phyloP scores from a whole-genome alignment of 2,888 invertebrate species.

The Anticlea derivata region DNA sequence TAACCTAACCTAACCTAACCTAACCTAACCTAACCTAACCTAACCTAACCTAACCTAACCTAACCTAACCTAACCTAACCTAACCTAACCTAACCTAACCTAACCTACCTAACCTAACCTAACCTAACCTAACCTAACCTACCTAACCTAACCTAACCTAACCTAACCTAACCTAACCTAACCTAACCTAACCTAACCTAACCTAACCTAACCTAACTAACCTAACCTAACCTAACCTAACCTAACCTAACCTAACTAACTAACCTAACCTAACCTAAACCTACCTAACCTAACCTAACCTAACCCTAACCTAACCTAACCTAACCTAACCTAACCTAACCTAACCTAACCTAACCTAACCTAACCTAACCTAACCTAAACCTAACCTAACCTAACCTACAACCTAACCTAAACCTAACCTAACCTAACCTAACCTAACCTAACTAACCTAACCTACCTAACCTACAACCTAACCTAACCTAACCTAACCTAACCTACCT shows the following conservation, averaged over 20 bases:
- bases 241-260: slow-evolving; percentile 14
- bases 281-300: too few species aligned
- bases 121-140: too few species aligned
- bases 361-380: too few species aligned
- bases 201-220: slow-evolving; percentile 27
- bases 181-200: slow-evolving; percentile 25
- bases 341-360: slow-evolving; percentile 5
- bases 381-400: slow-evolving; percentile 5
- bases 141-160: slow-evolving; percentile 30
- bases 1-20: slow-evolving; percentile 19
- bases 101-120: too few species aligned
- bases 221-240: slow-evolving; percentile 26
- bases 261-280: too few species aligned
- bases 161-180: slow-evolving; percentile 30
- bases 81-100: slow-evolving; percentile 28
- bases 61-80: slow-evolving; percentile 9
- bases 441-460: too few species aligned
- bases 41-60: not conserved
- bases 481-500: too few species aligned
- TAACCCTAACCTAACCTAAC: too few species aligned
- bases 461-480: too few species aligned
- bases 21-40: slow-evolving; percentile 6
- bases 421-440: slow-evolving; percentile 5
- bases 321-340: slow-evolving; percentile 14
- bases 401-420: not conserved